These are phyloP conservation scores for Diachasma alloeum DNA, from an alignment of 1,140 invertebrate species.

Conservation along the genomic window DNA sequence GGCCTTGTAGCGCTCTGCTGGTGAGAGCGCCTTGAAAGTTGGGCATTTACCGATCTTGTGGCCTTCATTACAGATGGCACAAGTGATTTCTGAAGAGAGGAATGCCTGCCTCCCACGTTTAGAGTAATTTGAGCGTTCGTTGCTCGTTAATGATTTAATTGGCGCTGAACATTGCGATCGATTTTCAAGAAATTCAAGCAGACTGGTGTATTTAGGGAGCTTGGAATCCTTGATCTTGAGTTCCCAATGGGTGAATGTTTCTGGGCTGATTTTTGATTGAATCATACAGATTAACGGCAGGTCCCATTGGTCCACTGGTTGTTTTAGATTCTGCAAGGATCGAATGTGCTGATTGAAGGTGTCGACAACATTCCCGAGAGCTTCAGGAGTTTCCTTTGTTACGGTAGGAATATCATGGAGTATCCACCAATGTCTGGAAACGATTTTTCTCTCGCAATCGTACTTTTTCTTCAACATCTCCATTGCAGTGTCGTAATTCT, in stretches of 20 bases:
- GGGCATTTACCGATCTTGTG: constrained; percentile 14
- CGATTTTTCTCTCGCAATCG: too few relatives aligned
- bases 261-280: constrained; percentile 12
- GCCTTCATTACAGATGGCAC: not conserved
- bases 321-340: constrained; percentile 22
- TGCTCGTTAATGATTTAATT: not conserved
- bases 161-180: not conserved
- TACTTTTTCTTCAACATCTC: constrained; percentile 49
- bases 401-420: constrained; percentile 30
- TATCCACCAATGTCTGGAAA: constrained; percentile 49
- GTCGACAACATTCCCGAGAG: constrained; percentile 29
- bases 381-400: constrained; percentile 28
- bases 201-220: not conserved
- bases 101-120: not conserved
- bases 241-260: constrained; percentile 15
- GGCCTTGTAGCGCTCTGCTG: too few relatives aligned
- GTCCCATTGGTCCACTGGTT: too few relatives aligned
- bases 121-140: not conserved
- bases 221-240: not conserved
- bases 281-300: constrained; percentile 25
- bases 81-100: not conserved
- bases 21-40: constrained; percentile 11
- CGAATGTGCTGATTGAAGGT: constrained; percentile 32
- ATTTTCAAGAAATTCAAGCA: constrained; percentile 18
- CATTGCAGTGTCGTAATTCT: constrained; percentile 52